Conservation (phyloP, 2,888 invertebrate species). For the Crossocerus cetratus region DNA sequence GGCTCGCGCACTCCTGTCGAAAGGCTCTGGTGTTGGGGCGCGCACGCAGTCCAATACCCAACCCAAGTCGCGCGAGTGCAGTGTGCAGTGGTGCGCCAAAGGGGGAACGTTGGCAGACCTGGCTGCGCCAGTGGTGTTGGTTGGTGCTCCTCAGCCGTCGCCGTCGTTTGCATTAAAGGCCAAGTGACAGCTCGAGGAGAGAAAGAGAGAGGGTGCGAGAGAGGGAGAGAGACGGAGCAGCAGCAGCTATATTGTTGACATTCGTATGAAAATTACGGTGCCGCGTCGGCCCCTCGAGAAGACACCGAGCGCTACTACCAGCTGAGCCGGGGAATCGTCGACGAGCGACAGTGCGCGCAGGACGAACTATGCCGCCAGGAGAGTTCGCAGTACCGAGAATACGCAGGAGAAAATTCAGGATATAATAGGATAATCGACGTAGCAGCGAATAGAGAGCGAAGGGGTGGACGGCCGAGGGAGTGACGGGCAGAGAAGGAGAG, state of each 20-base stretch:
- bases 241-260: slow-evolving; percentile 58
- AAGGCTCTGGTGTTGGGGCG: too few relatives aligned
- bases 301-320: slow-evolving; percentile 31
- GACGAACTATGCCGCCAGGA: not conserved
- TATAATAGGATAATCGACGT: slow-evolving; percentile 36
- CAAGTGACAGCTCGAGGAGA: slow-evolving; percentile 55
- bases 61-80: too few relatives aligned
- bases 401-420: slow-evolving; percentile 16
- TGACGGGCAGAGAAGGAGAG: too few relatives aligned
- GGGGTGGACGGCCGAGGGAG: too few relatives aligned
- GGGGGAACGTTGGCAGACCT: slow-evolving; percentile 39
- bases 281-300: slow-evolving; percentile 35
- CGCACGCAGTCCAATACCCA: too few relatives aligned
- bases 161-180: slow-evolving; percentile 61
- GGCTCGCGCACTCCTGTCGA: too few relatives aligned
- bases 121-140: slow-evolving; percentile 34
- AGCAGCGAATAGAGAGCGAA: slow-evolving; percentile 18
- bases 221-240: too few relatives aligned
- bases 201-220: too few relatives aligned
- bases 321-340: slow-evolving; percentile 17
- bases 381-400: slow-evolving; percentile 6
- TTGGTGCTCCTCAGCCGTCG: not conserved
- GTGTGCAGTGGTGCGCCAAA: too few relatives aligned
- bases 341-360: slow-evolving; percentile 11
- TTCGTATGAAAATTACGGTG: slow-evolving; percentile 44